A percentile compares a stretch with the other conserved stretches of the same genome.
These are phyloP conservation scores for Cylloceria caligata DNA, from an alignment of 2,888 invertebrate species.

Conservation along the genomic window DNA sequence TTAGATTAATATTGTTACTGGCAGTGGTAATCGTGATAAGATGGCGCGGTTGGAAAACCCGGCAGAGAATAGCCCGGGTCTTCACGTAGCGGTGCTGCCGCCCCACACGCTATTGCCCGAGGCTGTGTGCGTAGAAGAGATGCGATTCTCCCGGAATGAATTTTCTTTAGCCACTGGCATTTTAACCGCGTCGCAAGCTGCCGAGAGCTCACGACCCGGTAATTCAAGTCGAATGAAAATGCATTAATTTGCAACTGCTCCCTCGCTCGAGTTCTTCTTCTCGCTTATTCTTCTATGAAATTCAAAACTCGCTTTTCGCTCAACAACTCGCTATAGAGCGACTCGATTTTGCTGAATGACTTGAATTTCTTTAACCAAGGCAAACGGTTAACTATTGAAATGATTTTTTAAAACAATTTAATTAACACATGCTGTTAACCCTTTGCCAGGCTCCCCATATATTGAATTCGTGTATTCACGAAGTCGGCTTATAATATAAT, in stretches of 20 bases:
- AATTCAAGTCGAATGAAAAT: conserved; percentile 63
- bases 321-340: conserved; percentile 41
- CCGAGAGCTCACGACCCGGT: conserved; percentile 34
- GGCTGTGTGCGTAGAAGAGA: conserved; percentile 39
- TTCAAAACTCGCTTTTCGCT: conserved; percentile 6
- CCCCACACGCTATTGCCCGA: conserved; percentile 31
- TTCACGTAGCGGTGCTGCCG: conserved; percentile 17
- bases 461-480: neutral
- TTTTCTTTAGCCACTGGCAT: conserved; percentile 65
- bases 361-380: conserved; percentile 10
- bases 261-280: conserved; percentile 11
- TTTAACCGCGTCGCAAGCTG: conserved; percentile 39
- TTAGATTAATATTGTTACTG: conserved; percentile 80
- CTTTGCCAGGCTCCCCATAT: neutral
- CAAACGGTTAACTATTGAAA: neutral
- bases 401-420: neutral
- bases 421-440: neutral
- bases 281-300: conserved; percentile 16
- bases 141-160: conserved; percentile 60
- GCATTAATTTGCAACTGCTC: conserved; percentile 61
- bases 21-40: conserved; percentile 77
- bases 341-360: conserved; percentile 21
- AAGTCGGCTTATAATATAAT: neutral
- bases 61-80: conserved; percentile 37
- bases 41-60: conserved; percentile 56